Percentiles rank a stretch among this genome's conserved stretches.
Evolutionary conservation across 1,140 invertebrate species (phyloP).

Genomic region (Oreohelix idahoensis): DNA sequence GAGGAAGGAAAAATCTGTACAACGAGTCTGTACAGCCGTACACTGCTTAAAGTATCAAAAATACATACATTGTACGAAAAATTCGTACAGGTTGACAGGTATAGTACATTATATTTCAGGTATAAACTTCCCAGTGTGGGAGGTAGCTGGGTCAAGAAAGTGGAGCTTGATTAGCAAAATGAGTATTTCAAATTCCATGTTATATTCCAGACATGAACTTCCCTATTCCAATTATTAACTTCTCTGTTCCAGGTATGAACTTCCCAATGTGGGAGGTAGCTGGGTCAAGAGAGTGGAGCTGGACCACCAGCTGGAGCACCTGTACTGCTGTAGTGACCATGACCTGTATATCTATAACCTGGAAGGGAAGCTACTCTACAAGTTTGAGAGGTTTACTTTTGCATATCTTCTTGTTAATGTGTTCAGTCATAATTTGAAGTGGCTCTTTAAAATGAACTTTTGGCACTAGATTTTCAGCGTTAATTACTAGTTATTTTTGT

Average conservation of each 20-base stretch:
- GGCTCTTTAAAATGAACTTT: too few species aligned
- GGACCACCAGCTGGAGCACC: conserved; percentile 64
- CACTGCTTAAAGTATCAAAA: too few species aligned
- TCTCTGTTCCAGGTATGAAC: conserved; percentile 57
- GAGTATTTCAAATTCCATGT: not conserved
- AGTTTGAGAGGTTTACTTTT: conserved; percentile 59
- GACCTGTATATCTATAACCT: conserved; percentile 69
- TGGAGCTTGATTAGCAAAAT: conserved; percentile 65
- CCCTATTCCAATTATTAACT: too few species aligned
- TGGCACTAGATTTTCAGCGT: too few species aligned
- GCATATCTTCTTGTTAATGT: not conserved
- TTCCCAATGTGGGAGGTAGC: conserved; percentile 69
- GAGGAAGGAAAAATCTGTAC: too few species aligned
- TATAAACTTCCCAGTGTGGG: conserved; percentile 68
- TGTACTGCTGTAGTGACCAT: conserved; percentile 72
- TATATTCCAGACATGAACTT: conserved; percentile 44
- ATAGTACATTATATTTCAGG: too few species aligned
- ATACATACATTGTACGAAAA: too few species aligned
- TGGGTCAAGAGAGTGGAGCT: conserved; percentile 72
- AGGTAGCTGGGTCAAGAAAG: conserved; percentile 71
- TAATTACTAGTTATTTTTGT: too few species aligned
- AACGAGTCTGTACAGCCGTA: too few species aligned
- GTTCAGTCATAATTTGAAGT: too few species aligned
- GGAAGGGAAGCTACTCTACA: conserved; percentile 66
- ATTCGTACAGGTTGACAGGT: too few species aligned